Base-by-base conservation (phyloP, 1,140 invertebrate genomes). In the Parapsyche elsis region DNA sequence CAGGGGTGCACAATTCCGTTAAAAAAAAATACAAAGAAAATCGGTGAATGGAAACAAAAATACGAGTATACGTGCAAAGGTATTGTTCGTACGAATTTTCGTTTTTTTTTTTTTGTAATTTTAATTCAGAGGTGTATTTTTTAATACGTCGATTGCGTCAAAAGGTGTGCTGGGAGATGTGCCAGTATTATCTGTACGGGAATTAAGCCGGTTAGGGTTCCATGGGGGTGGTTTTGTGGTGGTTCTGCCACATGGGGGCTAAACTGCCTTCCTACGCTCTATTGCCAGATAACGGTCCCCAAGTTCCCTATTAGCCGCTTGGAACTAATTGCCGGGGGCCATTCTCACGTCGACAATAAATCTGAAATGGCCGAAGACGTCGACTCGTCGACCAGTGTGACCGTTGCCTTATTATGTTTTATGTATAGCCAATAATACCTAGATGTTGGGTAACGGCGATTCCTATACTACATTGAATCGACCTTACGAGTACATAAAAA, bases 261-360 rank as follows among this genome's bases (percentile, higher is more conserved):
- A 82, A 82, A 82, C 81, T 82, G 81, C 81, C 79, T 81, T 80
- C 77, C 76, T 61, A 71, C 81, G 79, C 46, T 81, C 79, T 83
- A 83, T 83, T 79, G 81, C 76, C 81, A 83, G 81, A 83, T 83
- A 83, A 83, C 81, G 81, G 81, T 82, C 81, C 81, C 81, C 81
- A 81, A 81, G 81, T 83, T 83, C 79, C 79, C 81, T 83, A 83
- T 83, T 83, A 83, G 81, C 79, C 79, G 81, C 79, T 81, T 71
- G 76, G 79, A 83, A 83, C 81, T 83, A 83, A 83, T 83, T 83
- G 81, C 79, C 76, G 67, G 49, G 79, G 81, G 81, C 81, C 81
- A 82, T 82, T 82, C 79, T 82, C 81, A 82, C 81, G 81, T 80
- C 79, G 81, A 71, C 79, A 80, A 82, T 82, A 82, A 82, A 82